Base-by-base conservation (phyloP, 23 tunicate genomes). In the Trididemnum nubilum region DNA sequence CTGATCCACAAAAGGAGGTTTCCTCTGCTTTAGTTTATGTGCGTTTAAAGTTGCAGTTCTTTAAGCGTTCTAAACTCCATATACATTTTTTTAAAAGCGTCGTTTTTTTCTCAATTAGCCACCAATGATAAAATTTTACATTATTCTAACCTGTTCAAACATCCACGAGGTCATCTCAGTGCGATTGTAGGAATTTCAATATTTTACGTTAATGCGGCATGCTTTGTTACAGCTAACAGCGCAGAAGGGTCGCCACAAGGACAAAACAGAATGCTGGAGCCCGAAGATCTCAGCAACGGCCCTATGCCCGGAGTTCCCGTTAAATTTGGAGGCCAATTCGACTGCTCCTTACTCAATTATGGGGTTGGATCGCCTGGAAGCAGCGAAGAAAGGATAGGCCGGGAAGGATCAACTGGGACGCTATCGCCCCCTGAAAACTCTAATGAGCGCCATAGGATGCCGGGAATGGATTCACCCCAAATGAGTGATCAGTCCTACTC, bases 351-450 rank as follows among this genome's bases (percentile, higher is more conserved):
- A 87, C 78, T 85, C 5, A 65, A 54, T n/a, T 81, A 86, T 64
- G 90, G 90, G 49, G 79, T 85, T 24, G 84, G 79, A 21, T 85
- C 90, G 24, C 90, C 90, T 18, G 90, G 79, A 37, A 85, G 90
- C 79, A 85, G 90, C 38, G 84, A 79, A 1, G 90, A 84, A 23
- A 73, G 90, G 61, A 74, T 84, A n/a, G 90, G 84, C 28, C 80
- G 87, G 2, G 90, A 85, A 49, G 90, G 90, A 1, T 85, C 90
- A 29, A 89, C 84, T 40, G 86, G 90, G 23, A 81, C 91, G 37
- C 72, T 91, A 38, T 82, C 89, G 5, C 91, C 91, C 24, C 86
- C 83, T 19, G 89, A 80, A 27, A 51, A 71, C 0, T 59, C 79
- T 33, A 89, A 35, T 44, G 85, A 82, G 21, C 7, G 36, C 51